These are phyloP conservation scores for Drosophila murphyi DNA, from an alignment of 1,140 invertebrate species.

Conservation along the genomic window DNA sequence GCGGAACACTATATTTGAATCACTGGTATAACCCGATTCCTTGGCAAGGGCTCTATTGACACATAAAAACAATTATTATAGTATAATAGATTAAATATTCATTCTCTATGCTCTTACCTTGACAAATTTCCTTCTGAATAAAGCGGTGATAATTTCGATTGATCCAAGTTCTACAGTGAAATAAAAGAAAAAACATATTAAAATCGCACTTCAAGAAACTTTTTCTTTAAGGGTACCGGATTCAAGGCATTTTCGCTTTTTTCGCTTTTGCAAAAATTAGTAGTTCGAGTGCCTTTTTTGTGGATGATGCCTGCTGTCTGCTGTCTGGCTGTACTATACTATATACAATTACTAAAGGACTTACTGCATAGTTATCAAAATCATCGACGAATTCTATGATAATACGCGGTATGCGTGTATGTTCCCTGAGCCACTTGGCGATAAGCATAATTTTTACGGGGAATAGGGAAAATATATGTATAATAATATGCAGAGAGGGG, in stretches of 20 bases:
- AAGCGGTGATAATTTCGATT: constrained; percentile 86
- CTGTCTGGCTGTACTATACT: constrained; percentile 20
- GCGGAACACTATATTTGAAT: constrained; percentile 93
- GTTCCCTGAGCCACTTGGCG: constrained; percentile 88
- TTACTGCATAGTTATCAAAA: constrained; percentile 87
- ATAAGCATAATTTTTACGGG: constrained; percentile 26
- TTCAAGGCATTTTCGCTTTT: constrained; percentile 22
- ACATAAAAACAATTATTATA: not conserved
- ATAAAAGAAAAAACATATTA: constrained; percentile 4
- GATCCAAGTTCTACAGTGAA: constrained; percentile 87
- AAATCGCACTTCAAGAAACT: not conserved
- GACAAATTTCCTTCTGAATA: constrained; percentile 84
- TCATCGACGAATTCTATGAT: constrained; percentile 87
- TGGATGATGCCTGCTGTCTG: constrained; percentile 52
- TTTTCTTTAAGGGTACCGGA: constrained; percentile 14
- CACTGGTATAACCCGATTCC: constrained; percentile 95
- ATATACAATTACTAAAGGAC: constrained; percentile 54
- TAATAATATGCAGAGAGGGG: constrained; percentile 25
- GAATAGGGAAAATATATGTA: constrained; percentile 35
- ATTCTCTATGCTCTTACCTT: constrained; percentile 54
- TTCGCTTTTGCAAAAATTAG: constrained; percentile 44
- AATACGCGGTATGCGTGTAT: constrained; percentile 87
- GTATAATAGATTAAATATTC: not conserved
- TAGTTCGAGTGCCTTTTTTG: constrained; percentile 61
- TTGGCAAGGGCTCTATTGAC: constrained; percentile 86